Conservation (phyloP, 2,888 invertebrate genomes). For the Chironomus tentans region DNA sequence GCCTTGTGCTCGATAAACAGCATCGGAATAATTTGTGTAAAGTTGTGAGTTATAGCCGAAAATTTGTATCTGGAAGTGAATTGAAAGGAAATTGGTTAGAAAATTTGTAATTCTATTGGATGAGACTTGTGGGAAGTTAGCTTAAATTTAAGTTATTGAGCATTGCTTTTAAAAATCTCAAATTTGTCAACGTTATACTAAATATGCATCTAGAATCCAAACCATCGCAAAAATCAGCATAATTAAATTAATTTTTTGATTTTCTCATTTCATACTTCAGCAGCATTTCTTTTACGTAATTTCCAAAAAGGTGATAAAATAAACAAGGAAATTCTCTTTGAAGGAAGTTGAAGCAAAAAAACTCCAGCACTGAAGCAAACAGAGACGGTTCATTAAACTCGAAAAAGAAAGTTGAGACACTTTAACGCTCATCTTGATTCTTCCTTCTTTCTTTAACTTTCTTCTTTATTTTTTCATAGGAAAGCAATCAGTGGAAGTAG, state of each 20-base stretch:
- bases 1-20: constrained; percentile 87
- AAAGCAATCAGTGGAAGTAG: too few species aligned
- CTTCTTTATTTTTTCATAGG: not conserved
- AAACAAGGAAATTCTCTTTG: not conserved
- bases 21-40: constrained; percentile 93
- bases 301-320: not conserved
- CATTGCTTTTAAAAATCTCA: too few species aligned
- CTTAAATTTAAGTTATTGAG: too few species aligned
- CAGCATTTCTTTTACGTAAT: too few species aligned
- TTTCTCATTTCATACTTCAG: too few species aligned
- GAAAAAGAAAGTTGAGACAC: constrained; percentile 10
- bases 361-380: not conserved
- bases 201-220: too few species aligned
- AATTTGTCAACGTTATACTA: too few species aligned
- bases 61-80: constrained; percentile 77
- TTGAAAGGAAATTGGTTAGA: not conserved
- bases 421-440: not conserved
- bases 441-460: not conserved
- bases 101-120: too few species aligned
- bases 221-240: not conserved
- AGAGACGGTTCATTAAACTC: constrained; percentile 22
- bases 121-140: too few species aligned
- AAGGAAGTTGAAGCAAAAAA: not conserved
- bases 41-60: constrained; percentile 97
- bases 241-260: not conserved